Percentiles rank a stretch among this genome's conserved stretches.
These are phyloP conservation scores for Catocala fraxini DNA, from an alignment of 2,888 invertebrate species.

Conservation along the genomic window DNA sequence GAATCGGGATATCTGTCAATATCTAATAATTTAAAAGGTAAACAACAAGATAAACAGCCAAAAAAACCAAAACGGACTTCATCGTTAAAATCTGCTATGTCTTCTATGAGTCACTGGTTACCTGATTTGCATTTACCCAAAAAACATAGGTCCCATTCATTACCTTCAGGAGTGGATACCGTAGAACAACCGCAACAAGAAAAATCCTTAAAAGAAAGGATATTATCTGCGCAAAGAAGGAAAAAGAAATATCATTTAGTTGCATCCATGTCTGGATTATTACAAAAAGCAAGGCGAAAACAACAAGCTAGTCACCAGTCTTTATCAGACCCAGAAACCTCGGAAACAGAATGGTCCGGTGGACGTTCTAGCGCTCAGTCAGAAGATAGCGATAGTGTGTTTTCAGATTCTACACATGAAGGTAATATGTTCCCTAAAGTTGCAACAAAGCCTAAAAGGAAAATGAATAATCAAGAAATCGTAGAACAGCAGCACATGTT, in stretches of 20 bases:
- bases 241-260: slow-evolving; percentile 94
- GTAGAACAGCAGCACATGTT: slow-evolving; percentile 82
- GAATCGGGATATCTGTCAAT: slow-evolving; percentile 93
- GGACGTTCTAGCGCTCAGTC: slow-evolving; percentile 90
- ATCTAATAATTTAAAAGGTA: slow-evolving; percentile 89
- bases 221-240: slow-evolving; percentile 85
- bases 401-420: slow-evolving; percentile 90
- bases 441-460: slow-evolving; percentile 77
- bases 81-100: slow-evolving; percentile 93
- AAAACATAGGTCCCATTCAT: slow-evolving; percentile 93
- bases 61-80: slow-evolving; percentile 92
- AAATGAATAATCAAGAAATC: slow-evolving; percentile 83
- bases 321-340: slow-evolving; percentile 92
- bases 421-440: slow-evolving; percentile 90
- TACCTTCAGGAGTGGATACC: slow-evolving; percentile 91
- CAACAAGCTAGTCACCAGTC: slow-evolving; percentile 89
- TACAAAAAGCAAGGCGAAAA: slow-evolving; percentile 94
- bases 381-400: slow-evolving; percentile 92
- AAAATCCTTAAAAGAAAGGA: slow-evolving; percentile 81
- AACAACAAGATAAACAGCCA: slow-evolving; percentile 84
- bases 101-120: slow-evolving; percentile 92
- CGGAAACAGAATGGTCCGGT: slow-evolving; percentile 91
- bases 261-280: slow-evolving; percentile 94
- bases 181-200: slow-evolving; percentile 82
- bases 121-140: slow-evolving; percentile 93